Conservation (phyloP, 2,888 invertebrate genomes). For the Leptinotarsa juncta region DNA sequence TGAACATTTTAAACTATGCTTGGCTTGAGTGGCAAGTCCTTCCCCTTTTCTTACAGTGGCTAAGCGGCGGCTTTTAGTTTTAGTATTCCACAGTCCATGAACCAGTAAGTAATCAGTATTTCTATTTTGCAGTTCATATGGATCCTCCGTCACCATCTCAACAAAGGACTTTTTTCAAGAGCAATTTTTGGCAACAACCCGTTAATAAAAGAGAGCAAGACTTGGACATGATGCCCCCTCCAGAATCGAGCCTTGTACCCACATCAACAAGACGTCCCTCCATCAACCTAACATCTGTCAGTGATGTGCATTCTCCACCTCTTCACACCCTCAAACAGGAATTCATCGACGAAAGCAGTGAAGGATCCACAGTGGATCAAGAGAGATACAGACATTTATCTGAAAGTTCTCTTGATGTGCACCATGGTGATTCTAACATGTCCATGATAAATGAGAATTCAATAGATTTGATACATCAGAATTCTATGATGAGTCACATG, state of each 20-base stretch:
- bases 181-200: conserved; percentile 57
- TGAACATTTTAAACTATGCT: conserved; percentile 32
- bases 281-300: conserved; percentile 68
- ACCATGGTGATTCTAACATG: conserved; percentile 63
- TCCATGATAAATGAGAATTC: conserved; percentile 68
- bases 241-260: conserved; percentile 72
- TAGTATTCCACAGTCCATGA: conserved; percentile 49
- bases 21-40: conserved; percentile 65
- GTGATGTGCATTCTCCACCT: conserved; percentile 70
- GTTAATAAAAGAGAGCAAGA: conserved; percentile 69
- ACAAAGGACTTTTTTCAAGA: conserved; percentile 50
- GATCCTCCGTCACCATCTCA: conserved; percentile 52
- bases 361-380: conserved; percentile 69
- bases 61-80: conserved; percentile 63
- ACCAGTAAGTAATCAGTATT: conserved; percentile 57
- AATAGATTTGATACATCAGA: conserved; percentile 65
- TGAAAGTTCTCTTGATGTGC: conserved; percentile 65
- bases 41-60: conserved; percentile 64
- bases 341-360: conserved; percentile 79
- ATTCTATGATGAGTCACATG: conserved; percentile 52
- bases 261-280: conserved; percentile 73
- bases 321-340: conserved; percentile 73
- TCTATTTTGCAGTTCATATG: conserved; percentile 63
- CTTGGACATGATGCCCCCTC: conserved; percentile 78
- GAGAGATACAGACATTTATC: conserved; percentile 63